Evolutionary conservation across 2,888 invertebrate species (phyloP).

Genomic region (Thereva unica): DNA sequence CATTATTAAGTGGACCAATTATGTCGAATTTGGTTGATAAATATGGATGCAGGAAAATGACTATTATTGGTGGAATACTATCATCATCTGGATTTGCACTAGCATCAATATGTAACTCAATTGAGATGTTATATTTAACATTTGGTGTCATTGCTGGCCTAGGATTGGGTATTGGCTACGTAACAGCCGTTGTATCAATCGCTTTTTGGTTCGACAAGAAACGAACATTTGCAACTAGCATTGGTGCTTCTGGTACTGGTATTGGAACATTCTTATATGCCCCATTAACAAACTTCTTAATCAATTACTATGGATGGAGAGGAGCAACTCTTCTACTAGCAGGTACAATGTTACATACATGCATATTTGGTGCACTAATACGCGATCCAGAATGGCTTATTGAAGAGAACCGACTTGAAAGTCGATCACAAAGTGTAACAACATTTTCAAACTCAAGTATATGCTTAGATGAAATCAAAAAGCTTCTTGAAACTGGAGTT

Average conservation of each 20-base stretch:
- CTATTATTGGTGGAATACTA: constrained; percentile 73
- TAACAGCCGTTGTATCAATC: constrained; percentile 87
- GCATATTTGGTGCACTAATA: constrained; percentile 85
- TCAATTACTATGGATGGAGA: constrained; percentile 79
- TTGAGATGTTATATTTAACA: constrained; percentile 80
- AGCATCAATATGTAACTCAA: constrained; percentile 70
- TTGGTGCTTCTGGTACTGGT: constrained; percentile 87
- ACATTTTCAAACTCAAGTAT: constrained; percentile 58
- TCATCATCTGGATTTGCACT: constrained; percentile 77
- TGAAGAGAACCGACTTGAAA: constrained; percentile 57
- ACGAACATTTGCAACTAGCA: constrained; percentile 81
- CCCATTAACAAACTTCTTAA: constrained; percentile 78
- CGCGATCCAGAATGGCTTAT: constrained; percentile 80
- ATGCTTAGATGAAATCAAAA: constrained; percentile 62
- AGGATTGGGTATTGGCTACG: constrained; percentile 80
- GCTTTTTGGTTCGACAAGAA: constrained; percentile 92
- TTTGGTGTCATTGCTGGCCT: constrained; percentile 84
- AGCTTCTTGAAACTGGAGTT: constrained; percentile 70
- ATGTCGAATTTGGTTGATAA: constrained; percentile 84
- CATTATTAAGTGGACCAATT: constrained; percentile 80
- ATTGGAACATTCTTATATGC: constrained; percentile 88
- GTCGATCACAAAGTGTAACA: constrained; percentile 57
- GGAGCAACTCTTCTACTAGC: constrained; percentile 80
- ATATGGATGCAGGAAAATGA: constrained; percentile 81
- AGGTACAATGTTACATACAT: constrained; percentile 81